Evolutionary conservation across 2,888 invertebrate species (phyloP).

Genomic region (Netelia inedita): DNA sequence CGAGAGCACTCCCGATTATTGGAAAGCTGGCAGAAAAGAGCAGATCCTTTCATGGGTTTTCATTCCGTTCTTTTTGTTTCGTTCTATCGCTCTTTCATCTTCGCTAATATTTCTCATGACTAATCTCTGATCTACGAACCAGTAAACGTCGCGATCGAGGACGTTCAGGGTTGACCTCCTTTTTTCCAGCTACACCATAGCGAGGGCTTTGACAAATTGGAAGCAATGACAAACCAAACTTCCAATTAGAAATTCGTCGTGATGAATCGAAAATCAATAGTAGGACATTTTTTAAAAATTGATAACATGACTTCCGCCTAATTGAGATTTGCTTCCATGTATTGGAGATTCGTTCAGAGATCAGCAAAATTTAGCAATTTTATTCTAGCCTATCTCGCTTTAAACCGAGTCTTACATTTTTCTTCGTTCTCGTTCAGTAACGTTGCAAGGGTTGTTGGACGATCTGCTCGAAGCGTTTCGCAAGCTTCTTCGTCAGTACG

Average conservation of each 20-base stretch:
- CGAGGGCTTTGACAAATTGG: constrained; percentile 15
- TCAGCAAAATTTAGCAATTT: not conserved
- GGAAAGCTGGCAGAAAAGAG: constrained; percentile 17
- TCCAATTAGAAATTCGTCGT: not conserved
- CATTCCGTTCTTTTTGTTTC: not conserved
- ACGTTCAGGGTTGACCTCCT: constrained; percentile 8
- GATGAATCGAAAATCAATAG: too few species aligned
- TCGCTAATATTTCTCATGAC: not conserved
- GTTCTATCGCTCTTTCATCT: not conserved
- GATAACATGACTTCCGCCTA: too few species aligned
- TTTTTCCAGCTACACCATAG: not conserved
- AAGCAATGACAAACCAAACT: constrained; percentile 21
- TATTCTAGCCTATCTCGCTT: not conserved
- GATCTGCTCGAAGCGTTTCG: constrained; percentile 22
- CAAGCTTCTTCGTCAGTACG: constrained; percentile 9
- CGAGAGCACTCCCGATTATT: constrained; percentile 32
- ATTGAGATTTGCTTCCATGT: too few species aligned
- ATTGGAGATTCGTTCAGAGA: not conserved
- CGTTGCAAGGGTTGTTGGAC: not conserved
- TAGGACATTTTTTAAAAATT: too few species aligned
- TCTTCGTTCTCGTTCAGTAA: not conserved
- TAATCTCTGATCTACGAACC: not conserved
- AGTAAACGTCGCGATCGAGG: not conserved
- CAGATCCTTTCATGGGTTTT: constrained; percentile 6
- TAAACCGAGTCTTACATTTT: not conserved